phyloP scores from a whole-genome alignment of 2,797 vertebrate genomes.

The Carduelis carduelis region DNA sequence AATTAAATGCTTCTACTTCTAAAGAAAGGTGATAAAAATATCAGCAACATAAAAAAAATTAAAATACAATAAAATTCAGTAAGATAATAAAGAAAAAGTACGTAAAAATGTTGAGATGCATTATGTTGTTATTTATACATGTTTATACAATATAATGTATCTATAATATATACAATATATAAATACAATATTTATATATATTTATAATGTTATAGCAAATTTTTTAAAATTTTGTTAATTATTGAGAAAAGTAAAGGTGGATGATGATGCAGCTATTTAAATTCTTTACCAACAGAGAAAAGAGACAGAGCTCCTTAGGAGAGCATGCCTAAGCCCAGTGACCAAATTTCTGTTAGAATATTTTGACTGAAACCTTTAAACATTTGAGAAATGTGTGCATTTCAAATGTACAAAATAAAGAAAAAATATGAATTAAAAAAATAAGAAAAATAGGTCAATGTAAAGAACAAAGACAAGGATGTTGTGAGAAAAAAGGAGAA shows the following conservation, averaged over 20 bases:
- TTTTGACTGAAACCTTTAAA: not conserved
- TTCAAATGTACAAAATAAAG: not conserved
- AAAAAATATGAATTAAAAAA: not conserved
- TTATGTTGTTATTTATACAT: not conserved
- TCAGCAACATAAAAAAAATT: not conserved
- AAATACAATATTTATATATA: not conserved
- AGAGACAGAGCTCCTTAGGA: not conserved
- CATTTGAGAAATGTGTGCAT: not conserved
- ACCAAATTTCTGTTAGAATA: not conserved
- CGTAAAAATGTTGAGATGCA: not conserved
- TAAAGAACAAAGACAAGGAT: not conserved
- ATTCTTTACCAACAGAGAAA: not conserved
- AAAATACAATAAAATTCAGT: not conserved
- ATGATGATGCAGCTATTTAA: not conserved
- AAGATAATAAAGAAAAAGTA: not conserved
- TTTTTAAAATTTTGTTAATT: not conserved
- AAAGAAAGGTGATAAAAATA: not conserved
- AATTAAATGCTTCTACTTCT: not conserved
- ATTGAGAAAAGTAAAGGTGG: not conserved
- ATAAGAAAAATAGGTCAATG: not conserved
- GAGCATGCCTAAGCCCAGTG: fast-evolving
- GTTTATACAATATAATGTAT: not conserved
- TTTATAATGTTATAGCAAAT: not conserved
- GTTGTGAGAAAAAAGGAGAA: not conserved
- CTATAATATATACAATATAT: not conserved